Base-by-base conservation (phyloP, 2,888 invertebrate genomes). In the Lobophora halterata region DNA sequence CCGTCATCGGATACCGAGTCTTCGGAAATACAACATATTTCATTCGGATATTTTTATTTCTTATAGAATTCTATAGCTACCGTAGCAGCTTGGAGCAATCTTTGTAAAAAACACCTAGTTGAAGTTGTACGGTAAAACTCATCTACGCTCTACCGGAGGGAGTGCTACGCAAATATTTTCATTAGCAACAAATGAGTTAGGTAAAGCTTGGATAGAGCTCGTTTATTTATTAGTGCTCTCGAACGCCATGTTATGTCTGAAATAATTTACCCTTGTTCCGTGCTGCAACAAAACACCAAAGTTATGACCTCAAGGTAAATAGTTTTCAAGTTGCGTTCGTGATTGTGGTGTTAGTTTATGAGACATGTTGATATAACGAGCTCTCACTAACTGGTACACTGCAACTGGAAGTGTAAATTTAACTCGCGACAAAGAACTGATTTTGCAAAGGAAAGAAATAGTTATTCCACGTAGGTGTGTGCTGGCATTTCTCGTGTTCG, bases 1-100 rank as follows among this genome's bases (percentile, higher is more conserved):
- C 81, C 78, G 79, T 68, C 73, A 79, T 59, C 50, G 37, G 63
- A 79, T 56, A 68, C 71, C 55, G 35, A 20, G 36, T 42, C 35
- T 55, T 58, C 48, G 44, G 49, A 60, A 58, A 64, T 66, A 54
- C 55, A 57, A 46, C 52, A 45, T 27, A 42, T 52, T 29, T 21
- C 23, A 36, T 53, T 41, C 29, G 30, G 41, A 38, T 30, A 24
- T 26, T 19, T n/a, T 24, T 29, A 20, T 33, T 28, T 24, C 20
- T 19, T 2, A 26, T 13, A 18, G 21, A 11, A 17, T 9, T 17
- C n/a, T n/a, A 21, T 13, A 21, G 9, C 16, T 25, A 4, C 7
- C 8, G 3, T 11, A 7, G 16, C 16, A 9, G 13, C 17, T 12
- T 31, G 13, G 26, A 7, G 16, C 16, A 11, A 21, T 19, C 26